These are phyloP conservation scores for Peromyscus maniculatus DNA, from an alignment of 2,113 vertebrate genomes.

Conservation along the genomic window DNA sequence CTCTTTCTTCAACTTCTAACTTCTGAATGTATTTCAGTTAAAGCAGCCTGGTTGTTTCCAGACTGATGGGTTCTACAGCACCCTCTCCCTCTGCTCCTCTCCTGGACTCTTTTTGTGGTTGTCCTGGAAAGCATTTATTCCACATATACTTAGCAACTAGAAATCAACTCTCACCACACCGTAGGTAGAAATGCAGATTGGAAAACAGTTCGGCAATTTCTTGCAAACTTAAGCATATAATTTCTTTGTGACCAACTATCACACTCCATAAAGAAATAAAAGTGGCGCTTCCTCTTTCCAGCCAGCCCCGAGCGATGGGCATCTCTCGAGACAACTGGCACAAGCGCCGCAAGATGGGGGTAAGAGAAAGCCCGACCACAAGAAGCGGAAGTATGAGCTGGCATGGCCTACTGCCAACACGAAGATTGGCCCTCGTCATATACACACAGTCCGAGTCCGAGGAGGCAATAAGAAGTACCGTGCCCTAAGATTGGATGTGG, in stretches of 20 bases:
- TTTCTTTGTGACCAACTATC: neutral
- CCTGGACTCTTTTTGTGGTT: neutral
- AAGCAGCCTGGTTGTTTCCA: conserved; percentile 8
- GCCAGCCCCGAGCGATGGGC: too few species aligned
- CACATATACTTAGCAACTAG: conserved; percentile 2
- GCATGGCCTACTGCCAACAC: too few species aligned
- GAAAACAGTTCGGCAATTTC: neutral
- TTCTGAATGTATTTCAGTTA: conserved; percentile 17
- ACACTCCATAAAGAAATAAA: conserved; percentile 13
- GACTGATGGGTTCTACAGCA: neutral
- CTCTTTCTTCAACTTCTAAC: conserved; percentile 6
- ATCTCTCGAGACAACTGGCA: too few species aligned
- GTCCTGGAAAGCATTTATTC: neutral
- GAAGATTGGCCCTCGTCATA: too few species aligned
- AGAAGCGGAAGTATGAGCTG: too few species aligned
- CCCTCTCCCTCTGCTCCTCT: neutral
- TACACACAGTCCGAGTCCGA: too few species aligned
- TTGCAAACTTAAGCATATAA: neutral
- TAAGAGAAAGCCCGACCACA: too few species aligned
- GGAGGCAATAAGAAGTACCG: too few species aligned
- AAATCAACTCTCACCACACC: neutral
- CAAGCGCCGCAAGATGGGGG: too few species aligned
- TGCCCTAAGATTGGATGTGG: too few species aligned
- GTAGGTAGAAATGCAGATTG: neutral
- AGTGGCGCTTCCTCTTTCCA: neutral